phyloP scores from a whole-genome alignment of 2,888 invertebrate species.

The Urechis unicinctus region DNA sequence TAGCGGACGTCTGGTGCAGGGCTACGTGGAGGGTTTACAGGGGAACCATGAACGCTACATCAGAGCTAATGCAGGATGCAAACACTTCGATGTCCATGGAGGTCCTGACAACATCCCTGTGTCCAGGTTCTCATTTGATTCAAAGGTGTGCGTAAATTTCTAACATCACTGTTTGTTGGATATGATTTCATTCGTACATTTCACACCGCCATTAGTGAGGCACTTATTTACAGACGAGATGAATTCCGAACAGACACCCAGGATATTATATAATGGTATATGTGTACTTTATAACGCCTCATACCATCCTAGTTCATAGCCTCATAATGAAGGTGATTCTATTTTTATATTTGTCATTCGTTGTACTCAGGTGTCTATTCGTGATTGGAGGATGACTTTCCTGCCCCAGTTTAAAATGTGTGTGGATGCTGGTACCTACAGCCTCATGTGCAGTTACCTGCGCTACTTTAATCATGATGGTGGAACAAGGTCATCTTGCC shows the following conservation, averaged over 20 bases:
- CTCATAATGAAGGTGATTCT: not conserved
- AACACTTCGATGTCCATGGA: conserved; percentile 43
- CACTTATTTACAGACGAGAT: too few relatives aligned
- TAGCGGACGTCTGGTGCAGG: conserved; percentile 29
- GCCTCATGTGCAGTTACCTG: conserved; percentile 48
- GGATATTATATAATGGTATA: too few relatives aligned
- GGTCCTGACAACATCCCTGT: conserved; percentile 43
- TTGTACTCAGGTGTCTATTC: conserved; percentile 29
- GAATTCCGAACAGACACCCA: too few relatives aligned
- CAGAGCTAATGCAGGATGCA: conserved; percentile 42
- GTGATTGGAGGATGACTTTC: conserved; percentile 40
- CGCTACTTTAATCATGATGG: conserved; percentile 25
- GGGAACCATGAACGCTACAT: conserved; percentile 35
- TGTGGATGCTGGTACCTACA: conserved; percentile 39
- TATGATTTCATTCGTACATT: too few relatives aligned
- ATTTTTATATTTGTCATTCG: not conserved
- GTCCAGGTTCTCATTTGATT: conserved; percentile 11
- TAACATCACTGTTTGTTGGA: not conserved
- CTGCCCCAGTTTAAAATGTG: conserved; percentile 39
- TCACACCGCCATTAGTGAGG: too few relatives aligned
- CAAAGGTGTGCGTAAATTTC: conserved; percentile 17
- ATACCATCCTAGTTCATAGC: too few relatives aligned
- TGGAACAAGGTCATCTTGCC: too few relatives aligned
- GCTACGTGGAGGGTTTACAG: conserved; percentile 41
- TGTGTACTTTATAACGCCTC: too few relatives aligned